These are phyloP conservation scores for Styela plicata DNA, from an alignment of 23 tunicate species.

Conservation along the genomic window DNA sequence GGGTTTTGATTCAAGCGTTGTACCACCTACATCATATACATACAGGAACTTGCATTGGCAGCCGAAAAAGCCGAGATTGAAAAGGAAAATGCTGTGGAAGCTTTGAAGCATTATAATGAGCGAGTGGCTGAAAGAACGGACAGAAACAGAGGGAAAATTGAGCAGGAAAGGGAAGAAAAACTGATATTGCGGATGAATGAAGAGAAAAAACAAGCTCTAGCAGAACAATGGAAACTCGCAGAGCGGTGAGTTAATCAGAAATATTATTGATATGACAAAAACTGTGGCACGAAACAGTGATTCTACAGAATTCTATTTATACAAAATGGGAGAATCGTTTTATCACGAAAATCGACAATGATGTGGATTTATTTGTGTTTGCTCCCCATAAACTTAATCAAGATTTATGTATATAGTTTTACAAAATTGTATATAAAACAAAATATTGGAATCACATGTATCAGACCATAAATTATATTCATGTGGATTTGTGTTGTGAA, in stretches of 20 bases:
- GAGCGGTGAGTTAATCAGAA: conserved; percentile 38
- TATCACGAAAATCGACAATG: too few species aligned
- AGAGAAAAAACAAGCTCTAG: conserved; percentile 53
- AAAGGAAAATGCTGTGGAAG: conserved; percentile 26
- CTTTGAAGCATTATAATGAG: conserved; percentile 40
- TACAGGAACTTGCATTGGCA: conserved; percentile 11
- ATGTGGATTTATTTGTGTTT: too few species aligned
- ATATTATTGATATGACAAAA: too few species aligned
- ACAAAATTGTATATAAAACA: too few species aligned
- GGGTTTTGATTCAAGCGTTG: too few species aligned
- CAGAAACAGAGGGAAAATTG: conserved; percentile 33
- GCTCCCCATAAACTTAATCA: too few species aligned
- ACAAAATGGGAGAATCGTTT: too few species aligned
- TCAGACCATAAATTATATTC: background rate
- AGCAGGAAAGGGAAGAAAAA: conserved; percentile 38
- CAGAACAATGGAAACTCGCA: conserved; percentile 58
- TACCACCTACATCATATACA: too few species aligned
- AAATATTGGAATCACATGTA: background rate
- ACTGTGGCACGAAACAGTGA: too few species aligned
- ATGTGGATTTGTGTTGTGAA: background rate
- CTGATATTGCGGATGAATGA: conserved; percentile 25
- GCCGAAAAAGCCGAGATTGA: conserved; percentile 32
- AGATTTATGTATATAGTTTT: too few species aligned
- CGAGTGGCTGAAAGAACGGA: conserved; percentile 28
- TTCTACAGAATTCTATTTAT: too few species aligned